phyloP scores from a whole-genome alignment of 2,888 invertebrate species.

The Drosophila trichaetosa region DNA sequence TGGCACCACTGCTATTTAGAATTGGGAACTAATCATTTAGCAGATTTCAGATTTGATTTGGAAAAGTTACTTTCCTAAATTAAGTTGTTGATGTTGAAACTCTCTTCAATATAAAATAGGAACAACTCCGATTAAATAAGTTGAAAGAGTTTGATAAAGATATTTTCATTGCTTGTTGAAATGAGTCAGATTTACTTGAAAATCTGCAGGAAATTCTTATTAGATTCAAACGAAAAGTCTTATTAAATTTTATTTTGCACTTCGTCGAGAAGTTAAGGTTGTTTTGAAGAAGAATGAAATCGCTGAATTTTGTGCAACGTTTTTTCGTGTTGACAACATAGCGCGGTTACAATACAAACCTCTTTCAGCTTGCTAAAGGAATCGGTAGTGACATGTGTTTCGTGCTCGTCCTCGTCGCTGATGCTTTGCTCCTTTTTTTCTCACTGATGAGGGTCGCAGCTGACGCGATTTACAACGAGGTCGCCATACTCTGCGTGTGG shows the following conservation, averaged over 20 bases:
- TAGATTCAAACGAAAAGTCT: background rate
- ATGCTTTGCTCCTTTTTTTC: slow-evolving; percentile 60
- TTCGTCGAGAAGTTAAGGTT: background rate
- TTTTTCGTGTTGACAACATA: slow-evolving; percentile 27
- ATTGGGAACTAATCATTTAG: background rate
- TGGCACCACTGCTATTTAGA: background rate
- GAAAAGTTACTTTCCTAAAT: background rate
- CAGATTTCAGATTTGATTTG: background rate
- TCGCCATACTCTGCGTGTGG: slow-evolving; percentile 50
- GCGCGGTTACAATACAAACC: slow-evolving; percentile 31
- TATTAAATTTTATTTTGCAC: background rate
- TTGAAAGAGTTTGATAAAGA: background rate
- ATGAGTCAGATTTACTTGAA: background rate
- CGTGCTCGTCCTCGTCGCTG: slow-evolving; percentile 41
- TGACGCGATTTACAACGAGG: slow-evolving; percentile 52
- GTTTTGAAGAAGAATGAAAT: background rate
- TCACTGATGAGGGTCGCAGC: slow-evolving; percentile 66
- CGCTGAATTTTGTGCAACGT: background rate
- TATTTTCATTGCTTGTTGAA: background rate
- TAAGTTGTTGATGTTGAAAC: background rate
- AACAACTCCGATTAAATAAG: background rate
- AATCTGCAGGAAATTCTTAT: background rate
- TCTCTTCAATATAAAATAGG: background rate
- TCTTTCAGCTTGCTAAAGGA: slow-evolving; percentile 34
- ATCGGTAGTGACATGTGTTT: slow-evolving; percentile 44